phyloP scores from a whole-genome alignment of 2,888 invertebrate species.

The Pristionchus mayeri region DNA sequence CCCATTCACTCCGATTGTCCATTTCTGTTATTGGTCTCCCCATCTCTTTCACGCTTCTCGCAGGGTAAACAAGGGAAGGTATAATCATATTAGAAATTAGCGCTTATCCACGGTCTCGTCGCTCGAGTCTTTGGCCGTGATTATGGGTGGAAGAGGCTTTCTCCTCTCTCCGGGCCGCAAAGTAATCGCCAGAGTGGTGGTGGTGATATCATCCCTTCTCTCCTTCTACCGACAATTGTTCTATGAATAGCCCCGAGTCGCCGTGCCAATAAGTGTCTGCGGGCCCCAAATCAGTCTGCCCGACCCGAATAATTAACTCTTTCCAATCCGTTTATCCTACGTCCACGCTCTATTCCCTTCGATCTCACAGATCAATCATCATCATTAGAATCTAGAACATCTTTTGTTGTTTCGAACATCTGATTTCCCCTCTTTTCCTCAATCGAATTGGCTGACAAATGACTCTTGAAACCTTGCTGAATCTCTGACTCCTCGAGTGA shows the following conservation, averaged over 20 bases:
- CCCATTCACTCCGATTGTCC: conserved; percentile 13
- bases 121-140: background rate
- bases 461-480: background rate
- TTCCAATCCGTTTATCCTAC: no score
- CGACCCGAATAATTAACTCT: no score
- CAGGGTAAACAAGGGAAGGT: conserved; percentile 5
- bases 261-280: no score
- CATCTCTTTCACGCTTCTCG: background rate
- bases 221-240: no score
- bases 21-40: conserved; percentile 38
- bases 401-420: background rate
- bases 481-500: background rate
- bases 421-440: background rate
- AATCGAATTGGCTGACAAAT: background rate
- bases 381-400: no score
- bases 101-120: background rate
- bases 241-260: no score
- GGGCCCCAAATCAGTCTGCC: no score
- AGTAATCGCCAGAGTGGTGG: background rate
- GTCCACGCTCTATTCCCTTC: no score
- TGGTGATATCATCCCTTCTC: conserved; percentile 18
- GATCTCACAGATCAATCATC: no score
- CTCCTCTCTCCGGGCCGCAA: background rate
- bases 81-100: conserved; percentile 39
- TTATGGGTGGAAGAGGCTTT: background rate